Conservation (phyloP, 2,888 invertebrate species). For the Nezara viridula region DNA sequence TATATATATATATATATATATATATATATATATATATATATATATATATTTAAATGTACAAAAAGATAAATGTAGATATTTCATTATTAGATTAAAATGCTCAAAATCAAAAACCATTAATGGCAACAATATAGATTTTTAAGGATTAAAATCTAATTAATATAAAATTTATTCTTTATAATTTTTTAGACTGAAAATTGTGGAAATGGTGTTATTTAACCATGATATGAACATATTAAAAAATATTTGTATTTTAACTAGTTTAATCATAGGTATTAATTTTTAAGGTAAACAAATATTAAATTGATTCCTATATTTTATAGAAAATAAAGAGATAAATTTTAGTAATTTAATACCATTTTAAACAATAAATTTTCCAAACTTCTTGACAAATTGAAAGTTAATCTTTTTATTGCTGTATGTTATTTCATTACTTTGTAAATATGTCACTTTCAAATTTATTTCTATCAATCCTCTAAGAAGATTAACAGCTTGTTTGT, state of each 20-base stretch:
- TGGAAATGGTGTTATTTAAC: too few relatives aligned
- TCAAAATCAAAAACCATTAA: too few relatives aligned
- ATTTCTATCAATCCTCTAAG: not conserved
- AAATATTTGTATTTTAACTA: not conserved
- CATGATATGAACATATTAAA: not conserved
- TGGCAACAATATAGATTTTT: too few relatives aligned
- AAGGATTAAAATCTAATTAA: too few relatives aligned
- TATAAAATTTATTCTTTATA: too few relatives aligned
- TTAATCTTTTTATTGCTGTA: not conserved
- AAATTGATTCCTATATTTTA: not conserved
- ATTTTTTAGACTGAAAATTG: too few relatives aligned
- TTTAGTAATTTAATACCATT: not conserved
- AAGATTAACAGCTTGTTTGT: not conserved
- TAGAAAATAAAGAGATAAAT: not conserved
- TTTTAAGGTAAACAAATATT: not conserved
- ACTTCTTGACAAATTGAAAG: constrained; percentile 1
- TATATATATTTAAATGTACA: too few relatives aligned
- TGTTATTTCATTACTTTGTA: not conserved
- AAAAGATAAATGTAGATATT: not conserved
- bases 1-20: too few relatives aligned
- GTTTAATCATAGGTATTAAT: not conserved
- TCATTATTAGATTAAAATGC: not conserved
- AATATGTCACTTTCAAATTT: constrained; percentile 37
- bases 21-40: too few relatives aligned
- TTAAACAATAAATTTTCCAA: not conserved